phyloP scores from a whole-genome alignment of 1,140 invertebrate genomes.

The Hypothenemus hampei region DNA sequence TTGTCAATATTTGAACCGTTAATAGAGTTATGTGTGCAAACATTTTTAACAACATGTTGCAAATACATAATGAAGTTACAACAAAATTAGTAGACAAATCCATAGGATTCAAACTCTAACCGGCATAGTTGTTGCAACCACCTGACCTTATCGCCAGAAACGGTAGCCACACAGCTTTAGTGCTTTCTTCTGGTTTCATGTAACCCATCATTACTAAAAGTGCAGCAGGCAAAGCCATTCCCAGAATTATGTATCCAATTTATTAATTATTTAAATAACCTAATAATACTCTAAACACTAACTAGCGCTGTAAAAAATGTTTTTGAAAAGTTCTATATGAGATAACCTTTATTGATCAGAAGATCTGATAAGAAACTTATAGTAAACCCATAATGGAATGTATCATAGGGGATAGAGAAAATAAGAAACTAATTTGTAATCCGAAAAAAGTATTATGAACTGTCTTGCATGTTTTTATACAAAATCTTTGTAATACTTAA shows the following conservation, averaged over 20 bases:
- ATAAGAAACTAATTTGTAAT: constrained; percentile 64
- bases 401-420: constrained; percentile 72
- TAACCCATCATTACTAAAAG: constrained; percentile 52
- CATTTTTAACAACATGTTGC: constrained; percentile 67
- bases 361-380: constrained; percentile 60
- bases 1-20: constrained; percentile 42
- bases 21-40: constrained; percentile 64
- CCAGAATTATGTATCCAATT: constrained; percentile 53
- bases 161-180: constrained; percentile 56
- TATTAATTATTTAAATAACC: constrained; percentile 51
- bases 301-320: constrained; percentile 61
- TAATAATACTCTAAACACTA: too few relatives aligned
- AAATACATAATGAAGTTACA: constrained; percentile 67
- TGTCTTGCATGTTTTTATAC: neutral
- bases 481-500: constrained; percentile 61
- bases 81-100: constrained; percentile 68
- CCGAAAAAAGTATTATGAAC: neutral
- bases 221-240: constrained; percentile 50
- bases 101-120: constrained; percentile 61
- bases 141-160: constrained; percentile 67
- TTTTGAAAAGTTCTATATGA: constrained; percentile 51
- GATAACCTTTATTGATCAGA: constrained; percentile 51
- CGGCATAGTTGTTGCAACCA: constrained; percentile 65
- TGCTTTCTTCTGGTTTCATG: neutral
- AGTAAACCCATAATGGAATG: constrained; percentile 63